Evolutionary conservation across 2,888 invertebrate species (phyloP).

Genomic region (Acheta domesticus): DNA sequence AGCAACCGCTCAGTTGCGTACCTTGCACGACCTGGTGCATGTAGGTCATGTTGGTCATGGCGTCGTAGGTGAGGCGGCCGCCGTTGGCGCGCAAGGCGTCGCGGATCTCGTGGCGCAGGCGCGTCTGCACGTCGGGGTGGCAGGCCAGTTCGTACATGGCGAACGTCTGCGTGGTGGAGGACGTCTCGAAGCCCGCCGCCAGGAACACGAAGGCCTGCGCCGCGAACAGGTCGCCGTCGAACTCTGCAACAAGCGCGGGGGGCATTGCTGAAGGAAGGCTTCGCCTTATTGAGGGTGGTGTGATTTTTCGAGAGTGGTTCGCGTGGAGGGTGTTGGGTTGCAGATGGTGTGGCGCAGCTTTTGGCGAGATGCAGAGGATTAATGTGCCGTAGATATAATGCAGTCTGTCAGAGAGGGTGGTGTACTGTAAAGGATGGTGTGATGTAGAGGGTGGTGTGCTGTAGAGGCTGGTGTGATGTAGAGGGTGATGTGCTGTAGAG

Average conservation of each 20-base stretch:
- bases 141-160: conserved; percentile 33
- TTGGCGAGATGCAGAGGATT: too few relatives aligned
- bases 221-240: conserved; percentile 52
- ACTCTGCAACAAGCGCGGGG: conserved; percentile 40
- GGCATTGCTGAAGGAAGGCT: too few relatives aligned
- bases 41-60: conserved; percentile 51
- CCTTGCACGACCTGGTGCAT: conserved; percentile 54
- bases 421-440: too few relatives aligned
- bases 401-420: too few relatives aligned
- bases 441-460: too few relatives aligned
- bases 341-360: too few relatives aligned
- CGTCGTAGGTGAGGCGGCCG: conserved; percentile 48
- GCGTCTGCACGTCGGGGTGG: conserved; percentile 31
- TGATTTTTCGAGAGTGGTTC: too few relatives aligned
- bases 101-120: conserved; percentile 33
- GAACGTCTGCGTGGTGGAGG: conserved; percentile 32
- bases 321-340: too few relatives aligned
- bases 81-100: conserved; percentile 37
- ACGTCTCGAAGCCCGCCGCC: conserved; percentile 47
- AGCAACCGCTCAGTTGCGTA: conserved; percentile 31
- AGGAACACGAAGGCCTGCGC: conserved; percentile 58
- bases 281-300: too few relatives aligned
- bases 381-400: too few relatives aligned
- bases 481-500: too few relatives aligned
- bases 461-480: too few relatives aligned